Percentiles rank a stretch among this genome's conserved stretches.
Conservation (phyloP, 2,113 vertebrate genomes). For the Tachuris rubrigastra region DNA sequence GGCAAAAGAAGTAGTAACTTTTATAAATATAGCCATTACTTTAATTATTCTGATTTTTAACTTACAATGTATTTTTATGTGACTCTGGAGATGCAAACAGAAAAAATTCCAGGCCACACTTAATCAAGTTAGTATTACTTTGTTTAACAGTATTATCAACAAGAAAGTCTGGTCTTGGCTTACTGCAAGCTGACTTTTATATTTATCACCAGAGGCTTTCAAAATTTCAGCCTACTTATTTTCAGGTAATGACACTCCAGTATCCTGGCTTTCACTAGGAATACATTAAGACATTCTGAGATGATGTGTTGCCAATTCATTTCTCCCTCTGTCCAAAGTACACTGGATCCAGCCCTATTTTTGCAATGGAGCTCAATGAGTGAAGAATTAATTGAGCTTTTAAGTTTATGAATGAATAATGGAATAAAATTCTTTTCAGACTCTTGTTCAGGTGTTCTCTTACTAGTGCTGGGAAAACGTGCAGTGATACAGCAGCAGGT, state of each 20-base stretch:
- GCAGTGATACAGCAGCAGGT: neutral
- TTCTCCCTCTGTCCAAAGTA: neutral
- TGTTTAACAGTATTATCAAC: neutral
- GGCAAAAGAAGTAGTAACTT: neutral
- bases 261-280: neutral
- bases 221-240: neutral
- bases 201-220: neutral
- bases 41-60: slow-evolving; percentile 17
- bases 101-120: neutral
- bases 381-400: neutral
- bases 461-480: neutral
- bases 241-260: neutral
- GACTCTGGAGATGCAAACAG: neutral
- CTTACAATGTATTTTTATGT: neutral
- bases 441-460: neutral
- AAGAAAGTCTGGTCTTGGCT: slow-evolving; percentile 7
- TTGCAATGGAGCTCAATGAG: neutral
- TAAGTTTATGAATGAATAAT: neutral
- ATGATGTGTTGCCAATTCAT: neutral
- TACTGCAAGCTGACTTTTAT: neutral
- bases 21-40: slow-evolving; percentile 17
- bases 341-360: neutral
- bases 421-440: neutral
- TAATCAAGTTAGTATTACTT: slow-evolving; percentile 20
- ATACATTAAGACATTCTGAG: neutral